Evolutionary conservation across 2,888 invertebrate species (phyloP), one percentile per base, ranked within the genome.

Genomic region (Trichogramma evanescens): DNA sequence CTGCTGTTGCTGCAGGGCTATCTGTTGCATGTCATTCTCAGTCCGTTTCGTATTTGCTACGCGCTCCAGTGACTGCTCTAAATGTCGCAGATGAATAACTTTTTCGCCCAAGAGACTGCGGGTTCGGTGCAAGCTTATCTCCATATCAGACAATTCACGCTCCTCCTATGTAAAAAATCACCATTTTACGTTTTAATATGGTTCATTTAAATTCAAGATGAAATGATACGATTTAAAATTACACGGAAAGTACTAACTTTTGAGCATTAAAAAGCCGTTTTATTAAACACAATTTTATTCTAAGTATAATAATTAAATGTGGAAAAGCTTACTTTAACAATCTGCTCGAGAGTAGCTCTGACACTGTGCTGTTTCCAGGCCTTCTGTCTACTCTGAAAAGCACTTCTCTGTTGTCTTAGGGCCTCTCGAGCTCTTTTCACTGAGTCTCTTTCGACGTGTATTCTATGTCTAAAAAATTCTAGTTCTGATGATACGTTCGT

Each of bases 381-480:
- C 60, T 81, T 84, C 78, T 83, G 89, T 56, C 81, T 82, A 67
- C 87, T 85, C 39, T 86, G 81, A 56, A 91, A 84, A 52, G 86
- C 84, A 49, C 84, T 85, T 59, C 86, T 82, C 61, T 91, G 85
- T 2, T 85, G 83, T 48, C 86, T 82, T 62, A 91, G 74, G 54
- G 86, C 89, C 63, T 89, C 89, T 67, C 89, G 85, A n/a, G 91
- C 91, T 3, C 90, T 82, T n/a, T 89, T 82, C 74, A 91, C 89
- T 26, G 90, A 89, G 71, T 91, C 91, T 5, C 91, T 79, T 72
- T 91, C 91, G 48, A 91, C 81, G 66, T 91, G 84, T 54, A 91
- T 89, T 56, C 91, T 85, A 72, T 91, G 91, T 52, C 90, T 84
- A 70, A 91, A 90, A 80, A 91, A 91, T 75, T 91, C 91, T 56